Base-by-base conservation (phyloP, 2,113 vertebrate genomes). In the Trichomycterus rosablanca region DNA sequence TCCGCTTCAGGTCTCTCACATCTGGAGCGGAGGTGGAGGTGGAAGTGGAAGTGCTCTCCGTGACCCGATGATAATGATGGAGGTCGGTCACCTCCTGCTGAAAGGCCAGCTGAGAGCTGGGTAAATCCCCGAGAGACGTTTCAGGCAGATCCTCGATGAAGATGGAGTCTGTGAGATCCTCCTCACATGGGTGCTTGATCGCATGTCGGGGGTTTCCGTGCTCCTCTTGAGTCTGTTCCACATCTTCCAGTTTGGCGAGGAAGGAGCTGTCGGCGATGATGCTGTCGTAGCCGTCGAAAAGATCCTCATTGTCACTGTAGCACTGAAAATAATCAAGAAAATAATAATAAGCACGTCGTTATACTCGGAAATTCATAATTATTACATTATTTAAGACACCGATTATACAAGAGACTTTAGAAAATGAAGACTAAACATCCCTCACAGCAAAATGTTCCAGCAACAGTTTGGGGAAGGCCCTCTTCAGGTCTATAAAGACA, bases 221-320 rank as follows among this genome's bases (percentile, higher is more conserved):
- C 0, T 43, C 42, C n/a, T 12, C 68, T 4, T 63, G 34, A 8
- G 68, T 71, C 0, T 64, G 70, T 20, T 95, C 93, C 4, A 77
- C 45, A 1, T 80, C 71, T 16, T 92, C 88, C 60, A 92, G 75
- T 35, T 89, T 86, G 2, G 82, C 87, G 7, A 93, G 61, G 23
- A 95, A 62, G 2, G 92, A 92, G 37, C 77, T 58, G 15, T 90
- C 88, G 37, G 79, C 86, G 60, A 65, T 76, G 59, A 95, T 85
- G 72, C 91, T 92, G 72, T 93, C 90, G 16, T 89, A 91, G 68
- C 86, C 89, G 0, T 85, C 91, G 50, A 97, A 97, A 34, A 98
- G 58, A 48, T 98, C 95, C 55, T 95, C 94, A 5, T 84, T 85
- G 0, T 90, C 89, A 1, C 85, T 83, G 53, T 56, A 72, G 48